phyloP scores from a whole-genome alignment of 1,140 invertebrate species.

The Bombus ignitus region DNA sequence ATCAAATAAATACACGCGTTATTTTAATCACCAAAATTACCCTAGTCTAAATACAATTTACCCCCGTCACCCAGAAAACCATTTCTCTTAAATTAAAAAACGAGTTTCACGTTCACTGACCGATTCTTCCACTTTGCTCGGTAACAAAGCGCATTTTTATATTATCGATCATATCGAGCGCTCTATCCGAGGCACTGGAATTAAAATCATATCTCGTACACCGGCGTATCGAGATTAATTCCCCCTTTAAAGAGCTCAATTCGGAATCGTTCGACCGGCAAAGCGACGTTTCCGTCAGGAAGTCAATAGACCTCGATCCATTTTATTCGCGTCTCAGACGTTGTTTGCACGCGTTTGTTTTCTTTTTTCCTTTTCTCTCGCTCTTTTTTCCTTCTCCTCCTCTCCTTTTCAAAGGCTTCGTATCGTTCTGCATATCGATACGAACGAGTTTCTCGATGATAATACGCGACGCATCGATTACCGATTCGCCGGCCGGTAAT shows the following conservation, averaged over 20 bases:
- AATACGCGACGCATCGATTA: slow-evolving; percentile 11
- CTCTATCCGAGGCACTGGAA: neutral
- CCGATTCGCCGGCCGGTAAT: neutral
- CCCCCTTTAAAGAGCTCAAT: neutral
- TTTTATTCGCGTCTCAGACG: slow-evolving; percentile 19
- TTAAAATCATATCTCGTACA: neutral
- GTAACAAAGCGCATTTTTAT: neutral
- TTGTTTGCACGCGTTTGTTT: slow-evolving; percentile 20
- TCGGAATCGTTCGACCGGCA: slow-evolving; percentile 12
- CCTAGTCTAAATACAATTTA: neutral
- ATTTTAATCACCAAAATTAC: neutral
- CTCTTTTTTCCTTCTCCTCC: too few relatives aligned
- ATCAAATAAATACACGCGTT: neutral
- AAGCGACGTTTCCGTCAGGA: slow-evolving; percentile 22
- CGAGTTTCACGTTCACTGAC: neutral
- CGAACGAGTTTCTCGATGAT: neutral
- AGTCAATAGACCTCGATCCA: slow-evolving; percentile 10
- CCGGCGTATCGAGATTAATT: slow-evolving; percentile 2
- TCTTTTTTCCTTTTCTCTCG: too few relatives aligned
- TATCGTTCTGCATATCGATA: neutral
- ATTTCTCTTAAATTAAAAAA: neutral
- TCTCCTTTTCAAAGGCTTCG: neutral
- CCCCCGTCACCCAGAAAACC: neutral
- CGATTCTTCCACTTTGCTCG: neutral
- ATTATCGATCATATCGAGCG: neutral